Percentiles rank a stretch among this genome's conserved stretches.
Evolutionary conservation across 2,113 vertebrate species (phyloP).

Genomic region (Theropithecus gelada): DNA sequence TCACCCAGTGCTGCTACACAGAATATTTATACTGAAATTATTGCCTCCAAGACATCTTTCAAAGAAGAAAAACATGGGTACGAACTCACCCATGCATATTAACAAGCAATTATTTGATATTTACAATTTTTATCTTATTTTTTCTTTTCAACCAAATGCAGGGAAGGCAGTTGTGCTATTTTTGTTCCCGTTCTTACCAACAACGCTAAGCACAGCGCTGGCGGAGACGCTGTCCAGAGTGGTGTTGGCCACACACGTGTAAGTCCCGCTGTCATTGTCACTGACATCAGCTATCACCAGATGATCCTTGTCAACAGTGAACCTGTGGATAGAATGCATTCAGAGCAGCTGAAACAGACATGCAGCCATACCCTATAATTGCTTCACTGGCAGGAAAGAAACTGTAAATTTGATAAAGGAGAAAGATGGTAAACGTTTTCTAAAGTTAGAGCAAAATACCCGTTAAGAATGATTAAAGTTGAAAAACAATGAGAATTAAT

Average conservation of each 20-base stretch:
- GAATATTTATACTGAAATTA: not conserved
- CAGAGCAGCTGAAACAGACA: not conserved
- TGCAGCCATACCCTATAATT: not conserved
- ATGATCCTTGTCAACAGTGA: slow-evolving; percentile 88
- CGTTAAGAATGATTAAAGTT: not conserved
- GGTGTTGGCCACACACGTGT: slow-evolving; percentile 95
- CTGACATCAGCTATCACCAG: slow-evolving; percentile 91
- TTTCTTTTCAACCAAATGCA: not conserved
- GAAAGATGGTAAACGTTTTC: not conserved
- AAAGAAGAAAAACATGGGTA: not conserved
- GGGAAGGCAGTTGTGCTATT: too few species aligned
- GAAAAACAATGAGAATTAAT: not conserved
- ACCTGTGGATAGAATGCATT: slow-evolving; percentile 85
- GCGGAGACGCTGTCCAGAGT: slow-evolving; percentile 94
- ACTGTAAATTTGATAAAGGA: not conserved
- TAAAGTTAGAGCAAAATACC: not conserved
- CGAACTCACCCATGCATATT: not conserved
- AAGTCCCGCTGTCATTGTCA: slow-evolving; percentile 92
- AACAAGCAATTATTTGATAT: not conserved
- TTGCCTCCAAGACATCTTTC: not conserved
- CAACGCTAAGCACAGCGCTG: slow-evolving; percentile 93
- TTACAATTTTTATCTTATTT: not conserved
- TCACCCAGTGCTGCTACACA: not conserved
- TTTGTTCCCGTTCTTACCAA: slow-evolving; percentile 87
- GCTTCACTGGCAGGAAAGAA: not conserved